Evolutionary conservation across 53 echinoderm and acorn worm species (phyloP), one percentile per base, ranked within the genome.

Genomic region (Echinometra lucunter): DNA sequence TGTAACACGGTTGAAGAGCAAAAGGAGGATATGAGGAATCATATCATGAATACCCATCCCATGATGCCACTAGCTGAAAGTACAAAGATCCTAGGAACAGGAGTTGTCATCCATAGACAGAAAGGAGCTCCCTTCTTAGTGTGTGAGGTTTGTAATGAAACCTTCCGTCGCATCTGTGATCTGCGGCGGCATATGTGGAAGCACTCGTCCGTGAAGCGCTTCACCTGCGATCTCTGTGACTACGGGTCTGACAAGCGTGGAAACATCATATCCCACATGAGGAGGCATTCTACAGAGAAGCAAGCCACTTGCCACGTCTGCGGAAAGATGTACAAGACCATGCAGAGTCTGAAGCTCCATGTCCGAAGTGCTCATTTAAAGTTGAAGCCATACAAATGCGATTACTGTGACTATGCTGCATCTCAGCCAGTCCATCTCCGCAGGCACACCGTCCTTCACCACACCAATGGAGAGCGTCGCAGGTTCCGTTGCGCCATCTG

Each of bases 131-230:
- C 94, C 15, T 94, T 94, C 45, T 30, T 94, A 27, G 85, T 94
- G 5, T 94, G 94, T 37, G 94, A 94, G 60, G 94, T 94, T 6
- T 94, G 94, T 82, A 94, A 63, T 44, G 85, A 56, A 58, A 94
- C 94, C 80, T 94, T 94, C 94, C 82, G 94, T 13, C 94, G 94
- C 66, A 94, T 94, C 34, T 94, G 94, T 83, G 94, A 94, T 83
- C 85, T 94, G 34, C 94, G 94, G 21, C 58, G 94, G 1, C 94
- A 94, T 45, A 94, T 94, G 94, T 94, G 94, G 94, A 94, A 85
- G 85, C 94, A 94, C 32, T 94, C 94, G 6, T 30, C 58, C 4
- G 94, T 94, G 37, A 94, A 94, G 66, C 82, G 94, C n/a, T 94
- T 83, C 32, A 42, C 66, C 67, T 94, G 94, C 37, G 94, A 94